A percentile compares a stretch with the other conserved stretches of the same genome.
phyloP scores from a whole-genome alignment of 1,140 invertebrate genomes.

The Proctacanthus coquilletti region DNA sequence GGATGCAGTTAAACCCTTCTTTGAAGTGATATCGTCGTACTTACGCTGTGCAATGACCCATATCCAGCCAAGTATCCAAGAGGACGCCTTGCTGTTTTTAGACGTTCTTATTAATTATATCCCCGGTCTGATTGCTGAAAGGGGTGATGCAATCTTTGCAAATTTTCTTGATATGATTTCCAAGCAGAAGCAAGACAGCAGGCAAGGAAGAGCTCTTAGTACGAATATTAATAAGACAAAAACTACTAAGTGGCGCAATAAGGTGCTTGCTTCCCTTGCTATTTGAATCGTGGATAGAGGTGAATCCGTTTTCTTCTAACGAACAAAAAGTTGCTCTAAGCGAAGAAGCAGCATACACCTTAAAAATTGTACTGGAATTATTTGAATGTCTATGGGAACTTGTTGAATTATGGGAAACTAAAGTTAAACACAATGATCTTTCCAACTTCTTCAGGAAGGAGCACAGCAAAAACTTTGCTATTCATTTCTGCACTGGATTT shows the following conservation, averaged over 20 bases:
- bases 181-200: slow-evolving; percentile 41
- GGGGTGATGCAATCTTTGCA: slow-evolving; percentile 50
- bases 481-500: slow-evolving; percentile 34
- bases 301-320: slow-evolving; percentile 32
- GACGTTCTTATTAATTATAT: slow-evolving; percentile 49
- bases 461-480: slow-evolving; percentile 33
- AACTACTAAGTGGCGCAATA: slow-evolving; percentile 59
- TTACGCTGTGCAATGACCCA: slow-evolving; percentile 76
- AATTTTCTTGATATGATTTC: slow-evolving; percentile 71
- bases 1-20: slow-evolving; percentile 45
- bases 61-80: slow-evolving; percentile 58
- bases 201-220: slow-evolving; percentile 42
- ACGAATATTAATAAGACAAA: slow-evolving; percentile 47
- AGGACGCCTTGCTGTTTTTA: slow-evolving; percentile 63
- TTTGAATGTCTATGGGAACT: slow-evolving; percentile 38
- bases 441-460: slow-evolving; percentile 33
- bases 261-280: slow-evolving; percentile 58
- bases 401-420: slow-evolving; percentile 29
- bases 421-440: slow-evolving; percentile 22
- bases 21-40: slow-evolving; percentile 57
- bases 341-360: slow-evolving; percentile 36
- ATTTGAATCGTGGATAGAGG: slow-evolving; percentile 58
- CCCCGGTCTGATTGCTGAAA: slow-evolving; percentile 41
- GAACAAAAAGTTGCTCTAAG: slow-evolving; percentile 30
- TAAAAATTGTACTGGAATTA: slow-evolving; percentile 39